A percentile compares a stretch with the other conserved stretches of the same genome.
Conservation (phyloP, 2,797 vertebrate genomes). For the Philypnodon macrostomus region DNA sequence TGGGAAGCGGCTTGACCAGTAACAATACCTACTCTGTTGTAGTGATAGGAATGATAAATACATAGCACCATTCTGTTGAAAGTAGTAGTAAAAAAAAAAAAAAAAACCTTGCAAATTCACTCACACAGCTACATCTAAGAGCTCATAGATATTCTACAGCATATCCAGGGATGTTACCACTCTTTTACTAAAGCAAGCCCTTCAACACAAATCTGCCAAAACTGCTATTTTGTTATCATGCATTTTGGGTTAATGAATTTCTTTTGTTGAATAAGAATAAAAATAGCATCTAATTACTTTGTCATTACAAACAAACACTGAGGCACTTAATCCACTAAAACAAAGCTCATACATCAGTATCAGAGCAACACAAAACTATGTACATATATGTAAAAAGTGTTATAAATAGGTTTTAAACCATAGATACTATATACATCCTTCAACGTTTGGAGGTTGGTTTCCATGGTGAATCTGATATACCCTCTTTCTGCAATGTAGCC, state of each 20-base stretch:
- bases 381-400: conserved; percentile 99
- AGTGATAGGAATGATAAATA: conserved; percentile 95
- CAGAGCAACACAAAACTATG: conserved; percentile 94
- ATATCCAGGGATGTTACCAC: too few species aligned
- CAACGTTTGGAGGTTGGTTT: conserved; percentile 78
- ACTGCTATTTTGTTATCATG: conserved; percentile 70
- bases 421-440: conserved; percentile 99
- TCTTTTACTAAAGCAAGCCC: too few species aligned
- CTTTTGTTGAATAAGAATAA: conserved; percentile 69
- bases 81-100: conserved; percentile 75
- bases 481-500: conserved; percentile 32
- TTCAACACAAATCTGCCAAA: conserved; percentile 34
- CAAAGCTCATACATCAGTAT: conserved; percentile 79
- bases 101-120: conserved; percentile 65
- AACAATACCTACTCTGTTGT: conserved; percentile 68
- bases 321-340: conserved; percentile 89
- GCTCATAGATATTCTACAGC: too few species aligned
- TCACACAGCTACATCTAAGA: too few species aligned
- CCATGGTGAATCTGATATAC: conserved; percentile 59
- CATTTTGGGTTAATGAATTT: conserved; percentile 76
- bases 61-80: conserved; percentile 93
- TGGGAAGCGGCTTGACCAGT: conserved; percentile 67
- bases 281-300: conserved; percentile 74
- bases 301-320: conserved; percentile 84
- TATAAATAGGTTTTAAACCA: conserved; percentile 99